Evolutionary conservation across 1,140 invertebrate species (phyloP).

Genomic region (Aphelenchoides fujianensis): DNA sequence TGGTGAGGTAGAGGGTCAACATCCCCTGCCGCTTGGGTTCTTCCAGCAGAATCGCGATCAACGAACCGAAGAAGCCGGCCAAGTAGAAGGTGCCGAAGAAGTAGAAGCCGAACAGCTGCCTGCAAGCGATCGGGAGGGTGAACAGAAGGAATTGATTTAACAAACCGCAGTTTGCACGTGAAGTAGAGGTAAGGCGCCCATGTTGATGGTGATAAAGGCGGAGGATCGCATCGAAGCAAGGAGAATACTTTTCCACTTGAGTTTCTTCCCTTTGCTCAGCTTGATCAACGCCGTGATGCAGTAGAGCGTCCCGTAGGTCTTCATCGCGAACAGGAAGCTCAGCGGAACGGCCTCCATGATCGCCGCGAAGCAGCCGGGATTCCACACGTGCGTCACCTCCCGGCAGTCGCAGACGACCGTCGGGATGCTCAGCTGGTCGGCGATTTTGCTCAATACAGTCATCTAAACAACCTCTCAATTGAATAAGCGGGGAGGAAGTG

Average conservation of each 20-base stretch:
- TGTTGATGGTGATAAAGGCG: slow-evolving; percentile 51
- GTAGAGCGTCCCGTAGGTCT: slow-evolving; percentile 55
- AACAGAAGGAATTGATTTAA: slow-evolving; percentile 8
- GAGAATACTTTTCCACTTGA: slow-evolving; percentile 49
- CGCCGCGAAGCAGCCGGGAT: slow-evolving; percentile 48
- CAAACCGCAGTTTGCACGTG: slow-evolving; percentile 49
- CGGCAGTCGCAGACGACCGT: slow-evolving; percentile 35
- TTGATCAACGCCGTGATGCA: slow-evolving; percentile 42
- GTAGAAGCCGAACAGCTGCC: slow-evolving; percentile 52
- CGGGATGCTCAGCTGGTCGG: not conserved
- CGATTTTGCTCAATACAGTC: slow-evolving; percentile 41
- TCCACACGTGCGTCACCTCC: slow-evolving; percentile 55
- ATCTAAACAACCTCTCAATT: slow-evolving; percentile 28
- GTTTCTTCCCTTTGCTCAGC: slow-evolving; percentile 29
- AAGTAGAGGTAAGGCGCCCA: slow-evolving; percentile 48
- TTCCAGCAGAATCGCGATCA: slow-evolving; percentile 54
- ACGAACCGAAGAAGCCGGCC: slow-evolving; percentile 43
- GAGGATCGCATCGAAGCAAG: slow-evolving; percentile 50
- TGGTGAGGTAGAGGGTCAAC: slow-evolving; percentile 54
- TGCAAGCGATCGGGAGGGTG: slow-evolving; percentile 25
- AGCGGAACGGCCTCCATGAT: slow-evolving; percentile 41
- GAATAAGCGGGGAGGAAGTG: too few species aligned
- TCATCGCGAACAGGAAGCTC: slow-evolving; percentile 45
- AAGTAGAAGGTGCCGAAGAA: slow-evolving; percentile 17
- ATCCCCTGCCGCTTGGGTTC: slow-evolving; percentile 42